Conservation (phyloP, 2,797 vertebrate species). For the Champsocephalus esox region DNA sequence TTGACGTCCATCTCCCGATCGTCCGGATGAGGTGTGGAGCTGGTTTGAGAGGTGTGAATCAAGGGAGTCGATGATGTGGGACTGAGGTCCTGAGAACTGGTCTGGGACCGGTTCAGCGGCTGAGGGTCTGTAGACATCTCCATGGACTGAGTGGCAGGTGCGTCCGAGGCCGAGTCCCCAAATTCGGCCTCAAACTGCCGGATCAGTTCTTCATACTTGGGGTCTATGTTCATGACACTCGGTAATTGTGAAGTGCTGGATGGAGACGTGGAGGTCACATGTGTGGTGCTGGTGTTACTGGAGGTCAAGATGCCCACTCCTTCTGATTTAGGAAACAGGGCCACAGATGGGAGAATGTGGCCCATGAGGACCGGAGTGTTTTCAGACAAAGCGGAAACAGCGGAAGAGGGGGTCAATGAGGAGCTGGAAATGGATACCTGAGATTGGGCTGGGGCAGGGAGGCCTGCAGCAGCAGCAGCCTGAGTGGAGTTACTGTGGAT, state of each 20-base stretch:
- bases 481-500: constrained; percentile 79
- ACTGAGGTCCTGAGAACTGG: constrained; percentile 72
- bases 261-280: constrained; percentile 74
- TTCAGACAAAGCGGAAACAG: constrained; percentile 69
- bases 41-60: constrained; percentile 49
- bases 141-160: constrained; percentile 64
- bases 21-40: constrained; percentile 49
- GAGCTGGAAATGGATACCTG: constrained; percentile 90
- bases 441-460: constrained; percentile 87
- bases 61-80: constrained; percentile 50
- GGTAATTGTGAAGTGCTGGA: constrained; percentile 76
- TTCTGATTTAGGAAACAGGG: constrained; percentile 58
- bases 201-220: constrained; percentile 96
- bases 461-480: constrained; percentile 84
- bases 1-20: constrained; percentile 70
- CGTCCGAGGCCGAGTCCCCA: constrained; percentile 81
- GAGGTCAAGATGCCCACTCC: constrained; percentile 51
- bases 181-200: constrained; percentile 97
- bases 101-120: constrained; percentile 56
- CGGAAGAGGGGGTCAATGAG: constrained; percentile 72
- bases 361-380: constrained; percentile 62
- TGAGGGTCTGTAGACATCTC: constrained; percentile 53
- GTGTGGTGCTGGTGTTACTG: constrained; percentile 72
- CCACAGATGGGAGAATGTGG: constrained; percentile 49
- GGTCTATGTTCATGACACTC: constrained; percentile 87